Evolutionary conservation across 2,888 invertebrate species (phyloP).

Genomic region (Latrodectus hesperus): DNA sequence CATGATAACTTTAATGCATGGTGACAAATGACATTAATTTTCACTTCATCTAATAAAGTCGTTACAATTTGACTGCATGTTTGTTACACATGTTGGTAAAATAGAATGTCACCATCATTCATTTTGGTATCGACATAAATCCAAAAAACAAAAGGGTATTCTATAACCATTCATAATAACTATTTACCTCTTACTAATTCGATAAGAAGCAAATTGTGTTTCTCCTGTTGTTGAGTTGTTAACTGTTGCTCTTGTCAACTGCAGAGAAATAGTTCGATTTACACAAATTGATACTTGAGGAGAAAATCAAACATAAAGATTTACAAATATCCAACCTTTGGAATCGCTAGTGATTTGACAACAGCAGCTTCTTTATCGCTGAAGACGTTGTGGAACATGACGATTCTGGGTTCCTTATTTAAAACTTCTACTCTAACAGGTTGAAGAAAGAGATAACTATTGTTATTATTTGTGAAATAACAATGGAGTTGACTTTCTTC

Average conservation of each 20-base stretch:
- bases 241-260: conserved; percentile 94
- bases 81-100: too few relatives aligned
- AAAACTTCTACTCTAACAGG: conserved; percentile 80
- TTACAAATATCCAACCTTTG: conserved; percentile 33
- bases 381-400: conserved; percentile 90
- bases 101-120: too few relatives aligned
- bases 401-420: conserved; percentile 82
- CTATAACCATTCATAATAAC: too few relatives aligned
- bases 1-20: too few relatives aligned
- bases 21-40: too few relatives aligned
- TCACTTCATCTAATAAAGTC: too few relatives aligned
- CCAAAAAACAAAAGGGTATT: too few relatives aligned
- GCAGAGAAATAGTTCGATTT: conserved; percentile 71
- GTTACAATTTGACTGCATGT: too few relatives aligned
- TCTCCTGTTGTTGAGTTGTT: conserved; percentile 92
- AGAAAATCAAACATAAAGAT: too few relatives aligned
- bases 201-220: conserved; percentile 92
- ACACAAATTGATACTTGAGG: too few relatives aligned
- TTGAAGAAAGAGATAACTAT: conserved; percentile 83
- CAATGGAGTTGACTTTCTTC: conserved; percentile 77
- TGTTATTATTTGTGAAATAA: conserved; percentile 82
- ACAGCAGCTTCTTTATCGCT: conserved; percentile 87
- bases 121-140: too few relatives aligned
- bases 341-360: conserved; percentile 67
- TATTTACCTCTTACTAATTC: conserved; percentile 90